phyloP scores from a whole-genome alignment of 2,113 vertebrate species.

The Gymnarchus niloticus region DNA sequence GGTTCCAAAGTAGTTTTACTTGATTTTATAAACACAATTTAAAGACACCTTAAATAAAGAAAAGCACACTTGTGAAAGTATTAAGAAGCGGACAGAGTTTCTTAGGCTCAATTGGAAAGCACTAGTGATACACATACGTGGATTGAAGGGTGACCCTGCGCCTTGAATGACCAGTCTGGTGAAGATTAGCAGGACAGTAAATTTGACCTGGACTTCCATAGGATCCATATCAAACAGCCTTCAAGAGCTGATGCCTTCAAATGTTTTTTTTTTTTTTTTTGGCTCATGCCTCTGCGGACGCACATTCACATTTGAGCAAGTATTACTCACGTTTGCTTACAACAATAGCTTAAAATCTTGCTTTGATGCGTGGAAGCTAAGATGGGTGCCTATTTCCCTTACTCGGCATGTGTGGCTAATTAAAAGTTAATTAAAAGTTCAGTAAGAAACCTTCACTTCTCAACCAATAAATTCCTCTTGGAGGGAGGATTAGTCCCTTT shows the following conservation, averaged over 20 bases:
- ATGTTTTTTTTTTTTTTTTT: not conserved
- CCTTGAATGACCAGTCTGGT: not conserved
- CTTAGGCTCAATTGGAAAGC: conserved; percentile 26
- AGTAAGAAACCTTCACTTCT: not conserved
- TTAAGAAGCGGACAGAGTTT: conserved; percentile 24
- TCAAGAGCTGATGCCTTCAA: not conserved
- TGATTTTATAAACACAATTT: conserved; percentile 23
- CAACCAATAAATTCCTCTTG: not conserved
- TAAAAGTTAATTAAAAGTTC: not conserved
- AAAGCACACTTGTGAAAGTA: conserved; percentile 21
- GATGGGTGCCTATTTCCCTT: not conserved
- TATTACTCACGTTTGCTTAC: not conserved
- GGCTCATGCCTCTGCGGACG: not conserved
- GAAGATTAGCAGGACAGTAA: not conserved
- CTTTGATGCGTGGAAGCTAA: not conserved
- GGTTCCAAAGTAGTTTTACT: conserved; percentile 21
- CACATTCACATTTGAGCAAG: not conserved
- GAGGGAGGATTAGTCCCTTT: not conserved
- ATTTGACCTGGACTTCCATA: not conserved
- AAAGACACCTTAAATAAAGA: conserved; percentile 30
- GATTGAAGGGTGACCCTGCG: conserved; percentile 10
- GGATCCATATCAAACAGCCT: conserved; percentile 2
- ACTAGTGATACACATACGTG: not conserved
- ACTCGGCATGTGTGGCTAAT: not conserved
- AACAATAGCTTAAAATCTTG: not conserved